Percentiles rank a stretch among this genome's conserved stretches.
These are phyloP conservation scores for Trachelus tabidus DNA, from an alignment of 2,888 invertebrate genomes.

Conservation along the genomic window DNA sequence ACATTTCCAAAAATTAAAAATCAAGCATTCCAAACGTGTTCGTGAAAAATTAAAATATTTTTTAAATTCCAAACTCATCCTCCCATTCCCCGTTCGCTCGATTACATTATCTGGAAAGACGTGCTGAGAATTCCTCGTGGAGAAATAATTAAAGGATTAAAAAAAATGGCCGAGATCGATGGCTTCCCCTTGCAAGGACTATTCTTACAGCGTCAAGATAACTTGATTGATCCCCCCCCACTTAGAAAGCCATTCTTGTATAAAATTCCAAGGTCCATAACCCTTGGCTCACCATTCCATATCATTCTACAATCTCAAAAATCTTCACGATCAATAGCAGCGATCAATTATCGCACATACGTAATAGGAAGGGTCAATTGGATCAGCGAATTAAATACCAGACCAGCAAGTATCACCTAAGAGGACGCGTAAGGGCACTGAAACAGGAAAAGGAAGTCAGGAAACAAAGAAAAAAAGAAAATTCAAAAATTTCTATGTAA, in stretches of 20 bases:
- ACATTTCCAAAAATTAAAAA: not conserved
- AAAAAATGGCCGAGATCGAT: not conserved
- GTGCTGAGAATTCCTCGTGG: not conserved
- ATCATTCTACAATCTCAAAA: not conserved
- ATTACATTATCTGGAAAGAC: not conserved
- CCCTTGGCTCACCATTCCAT: not conserved
- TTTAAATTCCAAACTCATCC: no score
- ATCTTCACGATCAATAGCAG: conserved; percentile 31
- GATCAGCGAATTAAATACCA: not conserved
- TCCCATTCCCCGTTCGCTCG: not conserved
- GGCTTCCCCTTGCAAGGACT: not conserved
- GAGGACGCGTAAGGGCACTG: not conserved
- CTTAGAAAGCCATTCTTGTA: not conserved
- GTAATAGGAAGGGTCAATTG: not conserved
- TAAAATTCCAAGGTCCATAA: not conserved
- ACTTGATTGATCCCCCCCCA: not conserved
- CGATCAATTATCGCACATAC: conserved; percentile 20
- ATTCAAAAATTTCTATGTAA: not conserved
- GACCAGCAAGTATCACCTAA: not conserved
- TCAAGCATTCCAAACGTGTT: not conserved
- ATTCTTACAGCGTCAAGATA: not conserved
- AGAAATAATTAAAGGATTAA: not conserved
- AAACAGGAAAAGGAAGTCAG: conserved; percentile 8
- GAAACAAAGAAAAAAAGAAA: conserved; percentile 15
- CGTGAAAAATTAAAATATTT: not conserved